Evolutionary conservation across 2,113 vertebrate species (phyloP), one percentile per base, ranked within the genome.

Genomic region (Malurus melanocephalus): DNA sequence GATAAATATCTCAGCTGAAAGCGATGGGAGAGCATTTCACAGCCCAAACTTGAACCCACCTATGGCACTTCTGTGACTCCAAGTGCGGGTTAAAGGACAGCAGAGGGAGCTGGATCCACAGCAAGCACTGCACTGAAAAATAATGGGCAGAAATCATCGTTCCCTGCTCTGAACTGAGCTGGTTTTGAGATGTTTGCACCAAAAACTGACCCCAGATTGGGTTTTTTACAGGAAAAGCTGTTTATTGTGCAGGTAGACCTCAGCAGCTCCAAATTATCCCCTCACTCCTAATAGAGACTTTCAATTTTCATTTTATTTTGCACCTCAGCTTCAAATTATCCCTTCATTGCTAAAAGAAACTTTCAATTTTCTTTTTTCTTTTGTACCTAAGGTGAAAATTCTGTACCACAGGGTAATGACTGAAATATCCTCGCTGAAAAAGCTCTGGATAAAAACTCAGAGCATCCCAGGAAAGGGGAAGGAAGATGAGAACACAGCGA

Each of bases 301-400:
- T n/a, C 22, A 14, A 3, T 22, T 19, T 15, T 18, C 1, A 46
- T 38, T n/a, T 26, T 16, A 3, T 22, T 19, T 15, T 48, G 38
- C 38, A 38, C 38, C 38, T 38, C 28, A 17, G 28, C 52, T 42
- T 35, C 22, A 45, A 45, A 16, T 33, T 1, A 13, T 16, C 13
- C 22, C 19, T 17, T 78, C 38, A 1, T 9, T 16, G 24, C 33
- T 55, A 30, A 56, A 3, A 11, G 0, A 13, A 28, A 38, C 38
- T 38, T 38, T 38, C 38, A 10, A 38, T 43, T 23, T 17, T 12
- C 9, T n/a, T 24, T 24, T 32, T 45, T 8, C 2, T 35, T 32
- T 42, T 33, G 10, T 15, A 18, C 48, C 27, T 17, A 92, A 99
- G 99, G 98, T 99, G 5, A 98, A 98, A 94, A 86, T 94, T 46